A percentile compares a stretch with the other conserved stretches of the same genome.
These are phyloP conservation scores for Vombatus ursinus DNA, from an alignment of 2,113 vertebrate genomes.

Conservation along the genomic window DNA sequence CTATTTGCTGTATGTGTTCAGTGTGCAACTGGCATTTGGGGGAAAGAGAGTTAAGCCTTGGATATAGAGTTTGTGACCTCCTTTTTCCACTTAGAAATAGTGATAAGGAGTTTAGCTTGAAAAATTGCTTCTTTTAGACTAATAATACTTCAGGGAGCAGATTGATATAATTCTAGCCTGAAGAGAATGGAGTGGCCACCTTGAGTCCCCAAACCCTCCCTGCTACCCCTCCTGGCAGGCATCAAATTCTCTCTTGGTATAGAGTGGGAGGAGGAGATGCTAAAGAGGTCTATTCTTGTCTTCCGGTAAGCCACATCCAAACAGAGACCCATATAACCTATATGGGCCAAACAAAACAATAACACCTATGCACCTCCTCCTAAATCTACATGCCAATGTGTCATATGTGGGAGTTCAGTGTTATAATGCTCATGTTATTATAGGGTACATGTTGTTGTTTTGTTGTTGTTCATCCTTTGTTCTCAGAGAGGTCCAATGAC, in stretches of 20 bases:
- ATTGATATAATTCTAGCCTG: neutral
- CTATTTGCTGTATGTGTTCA: neutral
- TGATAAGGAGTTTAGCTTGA: neutral
- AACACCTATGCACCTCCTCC: neutral
- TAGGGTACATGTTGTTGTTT: no score
- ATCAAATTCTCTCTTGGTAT: neutral
- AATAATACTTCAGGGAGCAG: neutral
- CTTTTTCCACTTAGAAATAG: neutral
- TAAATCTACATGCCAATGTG: neutral
- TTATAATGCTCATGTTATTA: neutral
- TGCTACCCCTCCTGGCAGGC: neutral
- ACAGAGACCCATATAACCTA: neutral
- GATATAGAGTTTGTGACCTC: neutral
- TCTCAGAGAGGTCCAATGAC: neutral
- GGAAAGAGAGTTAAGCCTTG: neutral
- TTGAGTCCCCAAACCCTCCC: neutral
- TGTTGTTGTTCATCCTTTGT: neutral
- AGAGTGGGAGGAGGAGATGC: neutral
- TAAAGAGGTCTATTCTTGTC: neutral
- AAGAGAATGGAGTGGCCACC: neutral
- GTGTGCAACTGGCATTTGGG: neutral
- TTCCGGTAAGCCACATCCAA: neutral
- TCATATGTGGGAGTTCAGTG: neutral
- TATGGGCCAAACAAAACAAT: neutral
- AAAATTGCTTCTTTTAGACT: neutral